Evolutionary conservation across 2,888 invertebrate genomes (phyloP), one percentile per base, ranked within the genome.

Genomic region (Sipha maydis): DNA sequence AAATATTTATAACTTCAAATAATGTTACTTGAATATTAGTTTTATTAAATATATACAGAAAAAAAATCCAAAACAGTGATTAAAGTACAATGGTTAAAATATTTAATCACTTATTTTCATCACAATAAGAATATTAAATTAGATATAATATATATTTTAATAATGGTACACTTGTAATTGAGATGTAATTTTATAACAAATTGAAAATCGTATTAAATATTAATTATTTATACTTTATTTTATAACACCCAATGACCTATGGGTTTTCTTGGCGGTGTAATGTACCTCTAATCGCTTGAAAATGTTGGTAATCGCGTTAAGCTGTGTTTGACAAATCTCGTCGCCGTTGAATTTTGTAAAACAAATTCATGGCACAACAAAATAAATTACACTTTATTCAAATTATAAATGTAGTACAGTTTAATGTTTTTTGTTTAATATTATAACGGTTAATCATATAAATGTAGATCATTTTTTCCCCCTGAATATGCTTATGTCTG

Each of bases 381-480:
- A 34, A 75, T n/a, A 75, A 73, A 83, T 75, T 56, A 34, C 56
- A 56, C 34, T n/a, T n/a, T n/a, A 83, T 75, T 38, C 11, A 56
- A 75, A 75, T 75, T 73, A 73, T 75, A 34, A 73, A 73, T 75
- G 56, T 5, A 19, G 34, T 48, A 34, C 31, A 54, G 8, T 83
- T 54, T 75, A 83, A 83, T 8, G 38, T n/a, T 56, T 38, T 11
- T 56, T 31, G n/a, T 75, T n/a, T 54, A 73, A 73, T 54, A 83
- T 75, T 25, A 25, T 34, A 25, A 34, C 34, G 34, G 48, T 83
- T 83, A 73, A 83, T 73, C 73, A 54, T 17, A n/a, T 56, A 48
- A 83, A 83, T 56, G 73, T 83, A 56, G 83, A 83, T 83, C 54
- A 9, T 73, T 56, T 73, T 83, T 34, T 34, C 34, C 31, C 8